Base-by-base conservation (phyloP, 1,140 invertebrate species). In the Pogonognathellus flavescens region DNA sequence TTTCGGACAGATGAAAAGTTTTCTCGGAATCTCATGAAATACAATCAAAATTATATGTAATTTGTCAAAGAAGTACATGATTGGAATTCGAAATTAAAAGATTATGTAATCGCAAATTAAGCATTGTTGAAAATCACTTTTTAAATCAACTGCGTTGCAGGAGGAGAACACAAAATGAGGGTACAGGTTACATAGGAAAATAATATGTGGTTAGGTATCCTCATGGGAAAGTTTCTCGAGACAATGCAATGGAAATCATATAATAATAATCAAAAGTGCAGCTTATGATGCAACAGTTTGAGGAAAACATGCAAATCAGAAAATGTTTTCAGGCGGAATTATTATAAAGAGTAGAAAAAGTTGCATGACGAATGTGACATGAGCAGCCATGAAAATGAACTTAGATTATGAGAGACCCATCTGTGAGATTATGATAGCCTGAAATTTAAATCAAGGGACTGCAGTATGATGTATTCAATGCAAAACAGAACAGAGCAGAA, bases 341-440 rank as follows among this genome's bases (percentile, higher is more conserved):
- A 66, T 66, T 20, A 25, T 66, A 20, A 20, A 66, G 18, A 11
- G 20, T 9, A 31, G n/a, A 66, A 25, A 66, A 66, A 66, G 22
- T 25, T 66, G 62, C 62, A 66, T 66, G 62, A 66, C 20, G 62
- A 66, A 31, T 66, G 62, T 66, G 16, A 20, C 18, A 20, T 60
- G 11, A 66, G 62, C 22, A 25, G 62, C 18, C 18, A 25, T 16
- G 20, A 25, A 41, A 66, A 22, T 66, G n/a, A 66, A 66, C 8
- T 25, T 6, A 66, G 57, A 18, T n/a, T 60, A 60, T 11, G 62
- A 55, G 10, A 66, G 62, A 18, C 22, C 14, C 62, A 66, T 66
- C 20, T 66, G 20, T 25, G 20, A 66, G 62, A 66, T 66, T 66
- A 66, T 66, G 62, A 66, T 66, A 20, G 18, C 62, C 25, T 66